Evolutionary conservation across 2,888 invertebrate species (phyloP).

Genomic region (Phania funesta): DNA sequence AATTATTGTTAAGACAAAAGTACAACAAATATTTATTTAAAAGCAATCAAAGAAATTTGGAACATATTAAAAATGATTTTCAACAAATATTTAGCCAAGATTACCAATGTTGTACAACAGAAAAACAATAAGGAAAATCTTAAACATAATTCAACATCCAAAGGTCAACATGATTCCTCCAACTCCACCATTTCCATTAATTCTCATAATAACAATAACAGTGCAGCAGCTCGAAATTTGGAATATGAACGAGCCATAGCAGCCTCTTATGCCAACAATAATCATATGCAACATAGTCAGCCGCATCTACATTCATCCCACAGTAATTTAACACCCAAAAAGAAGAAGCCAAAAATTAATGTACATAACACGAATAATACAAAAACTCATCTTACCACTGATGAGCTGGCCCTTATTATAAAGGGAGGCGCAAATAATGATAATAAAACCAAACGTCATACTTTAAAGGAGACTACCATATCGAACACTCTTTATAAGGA

Average conservation of each 20-base stretch:
- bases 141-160: slow-evolving; percentile 58
- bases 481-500: slow-evolving; percentile 20
- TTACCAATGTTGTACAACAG: slow-evolving; percentile 76
- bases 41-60: background rate
- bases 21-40: background rate
- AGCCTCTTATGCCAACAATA: slow-evolving; percentile 70
- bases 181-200: slow-evolving; percentile 27
- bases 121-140: slow-evolving; percentile 73
- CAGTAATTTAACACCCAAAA: slow-evolving; percentile 58
- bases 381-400: slow-evolving; percentile 64
- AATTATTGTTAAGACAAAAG: background rate
- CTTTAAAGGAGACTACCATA: slow-evolving; percentile 49
- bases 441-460: slow-evolving; percentile 59
- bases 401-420: slow-evolving; percentile 68
- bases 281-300: background rate
- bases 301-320: background rate
- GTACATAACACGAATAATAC: slow-evolving; percentile 56
- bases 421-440: slow-evolving; percentile 58
- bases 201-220: slow-evolving; percentile 53
- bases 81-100: slow-evolving; percentile 79
- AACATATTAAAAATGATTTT: slow-evolving; percentile 74
- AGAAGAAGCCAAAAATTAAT: slow-evolving; percentile 67
- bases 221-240: slow-evolving; percentile 72
- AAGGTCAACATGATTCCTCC: slow-evolving; percentile 42
- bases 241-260: slow-evolving; percentile 77